phyloP scores from a whole-genome alignment of 2,113 vertebrate genomes.

The Myrmecobius fasciatus region DNA sequence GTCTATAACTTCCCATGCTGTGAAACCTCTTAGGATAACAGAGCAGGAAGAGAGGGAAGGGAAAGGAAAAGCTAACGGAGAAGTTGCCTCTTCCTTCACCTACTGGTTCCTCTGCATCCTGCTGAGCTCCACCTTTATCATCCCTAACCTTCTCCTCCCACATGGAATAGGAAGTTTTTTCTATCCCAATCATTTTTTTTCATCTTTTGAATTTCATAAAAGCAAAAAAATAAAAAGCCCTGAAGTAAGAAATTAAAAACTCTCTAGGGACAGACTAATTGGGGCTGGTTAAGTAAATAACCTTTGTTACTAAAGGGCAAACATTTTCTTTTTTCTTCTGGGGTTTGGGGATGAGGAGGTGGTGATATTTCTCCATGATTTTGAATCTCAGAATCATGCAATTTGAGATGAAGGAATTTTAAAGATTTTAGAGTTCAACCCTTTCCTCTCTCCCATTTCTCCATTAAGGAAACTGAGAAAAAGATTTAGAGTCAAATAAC shows the following conservation, averaged over 20 bases:
- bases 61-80: neutral
- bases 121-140: neutral
- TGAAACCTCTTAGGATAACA: neutral
- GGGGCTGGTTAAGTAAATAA: neutral
- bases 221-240: neutral
- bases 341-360: neutral
- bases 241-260: neutral
- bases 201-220: neutral
- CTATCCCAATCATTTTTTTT: neutral
- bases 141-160: neutral
- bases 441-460: neutral
- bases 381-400: neutral
- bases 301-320: neutral
- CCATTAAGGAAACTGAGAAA: neutral
- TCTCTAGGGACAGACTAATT: neutral
- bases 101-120: neutral
- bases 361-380: neutral
- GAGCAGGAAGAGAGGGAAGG: neutral
- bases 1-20: neutral
- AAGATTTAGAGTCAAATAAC: neutral
- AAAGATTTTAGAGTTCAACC: neutral
- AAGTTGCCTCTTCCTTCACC: neutral
- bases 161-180: neutral
- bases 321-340: neutral
- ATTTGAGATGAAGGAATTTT: neutral